phyloP scores from a whole-genome alignment of 2,113 vertebrate genomes.

The Pelmatolapia mariae region DNA sequence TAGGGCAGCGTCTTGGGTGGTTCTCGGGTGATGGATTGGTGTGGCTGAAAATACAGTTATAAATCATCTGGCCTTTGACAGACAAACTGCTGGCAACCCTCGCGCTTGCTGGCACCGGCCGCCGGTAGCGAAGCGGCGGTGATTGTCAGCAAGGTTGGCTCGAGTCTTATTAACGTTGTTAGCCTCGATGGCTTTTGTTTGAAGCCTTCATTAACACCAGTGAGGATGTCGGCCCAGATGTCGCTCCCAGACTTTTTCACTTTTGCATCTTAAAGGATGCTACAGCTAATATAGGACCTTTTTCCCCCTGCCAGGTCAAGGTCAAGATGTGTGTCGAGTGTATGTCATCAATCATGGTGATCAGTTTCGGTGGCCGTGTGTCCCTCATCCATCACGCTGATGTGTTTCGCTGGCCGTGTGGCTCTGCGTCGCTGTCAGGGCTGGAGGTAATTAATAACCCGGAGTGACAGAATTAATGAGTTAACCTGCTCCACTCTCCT shows the following conservation, averaged over 20 bases:
- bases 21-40: slow-evolving; percentile 38
- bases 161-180: slow-evolving; percentile 21
- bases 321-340: slow-evolving; percentile 62
- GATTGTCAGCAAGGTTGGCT: slow-evolving; percentile 27
- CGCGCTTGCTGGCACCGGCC: not conserved
- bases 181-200: slow-evolving; percentile 44
- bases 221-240: slow-evolving; percentile 21
- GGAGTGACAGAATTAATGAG: slow-evolving; percentile 58
- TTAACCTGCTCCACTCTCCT: slow-evolving; percentile 66
- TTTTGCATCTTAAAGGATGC: slow-evolving; percentile 30
- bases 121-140: not conserved
- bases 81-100: slow-evolving; percentile 35
- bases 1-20: slow-evolving; percentile 32
- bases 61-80: slow-evolving; percentile 54
- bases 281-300: not conserved
- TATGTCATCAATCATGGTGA: slow-evolving; percentile 69
- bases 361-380: slow-evolving; percentile 69
- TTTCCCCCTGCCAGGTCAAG: slow-evolving; percentile 48
- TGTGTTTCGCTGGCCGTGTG: slow-evolving; percentile 58
- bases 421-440: slow-evolving; percentile 33
- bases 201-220: slow-evolving; percentile 42
- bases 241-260: not conserved
- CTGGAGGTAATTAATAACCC: slow-evolving; percentile 66
- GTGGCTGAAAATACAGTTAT: slow-evolving; percentile 44
- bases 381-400: slow-evolving; percentile 72